Evolutionary conservation across 2,113 vertebrate genomes (phyloP).

Genomic region (Anarhynchus alexandrinus): DNA sequence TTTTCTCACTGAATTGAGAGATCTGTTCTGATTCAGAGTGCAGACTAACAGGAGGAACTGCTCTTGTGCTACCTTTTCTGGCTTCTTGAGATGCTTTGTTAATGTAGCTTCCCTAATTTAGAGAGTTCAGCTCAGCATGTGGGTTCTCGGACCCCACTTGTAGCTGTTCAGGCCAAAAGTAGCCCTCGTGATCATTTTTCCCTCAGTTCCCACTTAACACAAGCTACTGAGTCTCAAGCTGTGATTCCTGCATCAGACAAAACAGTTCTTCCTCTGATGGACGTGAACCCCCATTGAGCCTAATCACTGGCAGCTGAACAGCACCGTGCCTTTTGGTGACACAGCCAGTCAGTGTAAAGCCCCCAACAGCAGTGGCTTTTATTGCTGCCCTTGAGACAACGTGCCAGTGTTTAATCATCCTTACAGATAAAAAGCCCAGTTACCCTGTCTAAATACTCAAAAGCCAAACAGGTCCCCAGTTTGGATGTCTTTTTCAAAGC

Average conservation of each 20-base stretch:
- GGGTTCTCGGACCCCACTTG: neutral
- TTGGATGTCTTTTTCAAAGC: neutral
- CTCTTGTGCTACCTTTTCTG: neutral
- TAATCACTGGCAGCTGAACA: neutral
- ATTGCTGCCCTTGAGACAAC: neutral
- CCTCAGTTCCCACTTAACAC: neutral
- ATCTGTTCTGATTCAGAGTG: neutral
- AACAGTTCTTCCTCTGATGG: neutral
- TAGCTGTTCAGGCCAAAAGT: neutral
- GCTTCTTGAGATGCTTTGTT: constrained; percentile 2
- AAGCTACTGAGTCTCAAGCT: neutral
- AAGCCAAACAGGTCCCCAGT: neutral
- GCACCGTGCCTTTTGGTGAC: neutral
- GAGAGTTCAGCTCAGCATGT: neutral
- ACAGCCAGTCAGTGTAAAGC: neutral
- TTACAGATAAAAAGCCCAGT: neutral
- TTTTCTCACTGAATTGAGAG: neutral
- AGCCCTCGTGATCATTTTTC: neutral
- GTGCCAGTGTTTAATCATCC: neutral
- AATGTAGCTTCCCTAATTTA: neutral
- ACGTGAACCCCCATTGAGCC: neutral
- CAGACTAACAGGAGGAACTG: neutral
- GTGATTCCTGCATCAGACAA: neutral
- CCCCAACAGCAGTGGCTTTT: neutral
- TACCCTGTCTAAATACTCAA: neutral